phyloP scores from a whole-genome alignment of 2,797 vertebrate species.

The Enteromius radiatus region DNA sequence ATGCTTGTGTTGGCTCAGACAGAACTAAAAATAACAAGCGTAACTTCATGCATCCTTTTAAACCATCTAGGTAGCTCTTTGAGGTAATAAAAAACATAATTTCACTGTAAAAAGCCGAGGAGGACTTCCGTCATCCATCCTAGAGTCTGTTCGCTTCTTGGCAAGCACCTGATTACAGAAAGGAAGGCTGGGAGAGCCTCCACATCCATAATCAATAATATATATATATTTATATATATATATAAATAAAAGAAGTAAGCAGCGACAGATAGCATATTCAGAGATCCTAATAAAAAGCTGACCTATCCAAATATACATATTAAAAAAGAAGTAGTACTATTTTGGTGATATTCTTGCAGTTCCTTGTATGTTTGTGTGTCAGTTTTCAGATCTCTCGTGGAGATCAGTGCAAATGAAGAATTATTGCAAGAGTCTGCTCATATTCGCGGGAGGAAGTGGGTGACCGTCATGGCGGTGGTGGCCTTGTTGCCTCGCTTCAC shows the following conservation, averaged over 20 bases:
- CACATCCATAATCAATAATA: conserved; percentile 64
- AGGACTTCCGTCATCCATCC: conserved; percentile 70
- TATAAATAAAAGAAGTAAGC: conserved; percentile 72
- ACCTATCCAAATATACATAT: conserved; percentile 88
- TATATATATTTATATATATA: background rate
- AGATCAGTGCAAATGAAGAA: conserved; percentile 85
- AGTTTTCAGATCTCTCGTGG: conserved; percentile 63
- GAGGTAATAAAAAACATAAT: conserved; percentile 80
- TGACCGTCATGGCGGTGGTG: conserved; percentile 91
- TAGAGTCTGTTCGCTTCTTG: conserved; percentile 71
- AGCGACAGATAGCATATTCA: conserved; percentile 75
- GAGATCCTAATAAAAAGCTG: conserved; percentile 76
- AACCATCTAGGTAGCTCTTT: conserved; percentile 72
- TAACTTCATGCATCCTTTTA: conserved; percentile 75
- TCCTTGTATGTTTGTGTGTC: conserved; percentile 65
- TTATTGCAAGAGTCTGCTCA: conserved; percentile 78
- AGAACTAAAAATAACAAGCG: conserved; percentile 64
- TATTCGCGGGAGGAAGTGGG: conserved; percentile 95
- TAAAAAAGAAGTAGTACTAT: conserved; percentile 79
- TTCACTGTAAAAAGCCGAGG: conserved; percentile 73
- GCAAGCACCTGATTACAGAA: conserved; percentile 80
- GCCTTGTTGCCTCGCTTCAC: conserved; percentile 91
- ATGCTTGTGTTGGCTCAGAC: conserved; percentile 60
- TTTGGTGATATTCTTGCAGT: conserved; percentile 70
- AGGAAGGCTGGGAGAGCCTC: conserved; percentile 69